Base-by-base conservation (phyloP, 2,888 invertebrate genomes). In the Xestia c-nigrum region DNA sequence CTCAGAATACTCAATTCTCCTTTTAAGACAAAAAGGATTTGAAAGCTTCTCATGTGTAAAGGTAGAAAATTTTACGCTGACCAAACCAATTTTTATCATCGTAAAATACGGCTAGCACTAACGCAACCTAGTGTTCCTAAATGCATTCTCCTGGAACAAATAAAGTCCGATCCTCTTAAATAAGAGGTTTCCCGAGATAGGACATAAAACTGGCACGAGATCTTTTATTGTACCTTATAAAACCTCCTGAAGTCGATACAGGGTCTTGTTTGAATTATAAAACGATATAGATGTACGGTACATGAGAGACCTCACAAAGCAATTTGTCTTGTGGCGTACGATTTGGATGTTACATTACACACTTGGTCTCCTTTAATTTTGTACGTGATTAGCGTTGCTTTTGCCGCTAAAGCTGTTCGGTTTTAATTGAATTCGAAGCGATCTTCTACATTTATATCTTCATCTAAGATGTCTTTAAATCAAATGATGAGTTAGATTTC, bases 161-260 rank as follows among this genome's bases (percentile, higher is more conserved):
- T 92, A 92, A 90, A 88, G 89, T 85, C 89, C 87, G 89, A 89
- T 90, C 88, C 88, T 86, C 69, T 65, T 81, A 80, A 87, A 85
- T 82, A 87, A 82, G 84, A 80, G 77, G 76, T 84, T 76, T 76
- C 73, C 73, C 67, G 67, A 75, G 72, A 71, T 77, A 82, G 46
- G 74, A 82, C 78, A 83, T 85, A 88, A 88, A 83, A 85, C 72
- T 80, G 76, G 78, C 38, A 74, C 80, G 61, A 75, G 77, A 86
- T 86, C 83, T 91, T 92, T 93, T 93, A 93, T 91, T 91, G 90
- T 90, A 87, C 88, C 90, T 91, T 92, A 92, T 93, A 93, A 93
- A 93, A 92, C 90, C 90, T 89, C 87, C 87, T 80, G 88, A 88
- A 90, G 86, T 90, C 89, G 85, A 91, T 89, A 90, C 87, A 84